A percentile compares a stretch with the other conserved stretches of the same genome.
Conservation (phyloP, 2,888 invertebrate species). For the Halictus ligatus region DNA sequence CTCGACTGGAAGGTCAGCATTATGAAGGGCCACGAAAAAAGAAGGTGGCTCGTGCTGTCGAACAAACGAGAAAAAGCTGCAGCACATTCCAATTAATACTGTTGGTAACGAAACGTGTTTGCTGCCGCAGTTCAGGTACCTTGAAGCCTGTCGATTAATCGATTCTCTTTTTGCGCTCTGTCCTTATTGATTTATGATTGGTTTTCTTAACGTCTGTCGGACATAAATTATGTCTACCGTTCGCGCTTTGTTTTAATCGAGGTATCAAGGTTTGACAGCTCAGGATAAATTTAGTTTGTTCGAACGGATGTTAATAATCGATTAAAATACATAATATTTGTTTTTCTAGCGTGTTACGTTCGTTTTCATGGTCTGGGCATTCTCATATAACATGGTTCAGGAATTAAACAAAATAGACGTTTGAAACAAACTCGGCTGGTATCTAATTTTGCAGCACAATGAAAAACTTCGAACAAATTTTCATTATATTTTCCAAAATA, state of each 20-base stretch:
- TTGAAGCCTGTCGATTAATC: constrained; percentile 48
- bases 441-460: too few species aligned
- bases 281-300: neutral
- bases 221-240: constrained; percentile 31
- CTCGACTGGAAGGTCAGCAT: constrained; percentile 37
- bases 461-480: neutral
- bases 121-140: constrained; percentile 23
- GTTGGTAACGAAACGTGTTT: constrained; percentile 41
- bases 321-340: too few species aligned
- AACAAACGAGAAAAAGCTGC: constrained; percentile 46
- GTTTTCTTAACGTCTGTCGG: constrained; percentile 14
- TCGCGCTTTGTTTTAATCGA: constrained; percentile 18
- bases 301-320: too few species aligned
- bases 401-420: too few species aligned
- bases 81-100: constrained; percentile 61
- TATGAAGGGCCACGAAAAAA: constrained; percentile 45
- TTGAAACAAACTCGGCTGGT: too few species aligned
- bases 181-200: constrained; percentile 42
- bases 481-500: too few species aligned
- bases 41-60: constrained; percentile 47
- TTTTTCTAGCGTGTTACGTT: too few species aligned
- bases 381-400: too few species aligned
- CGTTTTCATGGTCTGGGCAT: too few species aligned
- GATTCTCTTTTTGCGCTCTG: constrained; percentile 24
- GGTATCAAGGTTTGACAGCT: constrained; percentile 14